Percentiles rank a stretch among this genome's conserved stretches.
These are phyloP conservation scores for Spizaetus ornatus DNA, from an alignment of 2,113 vertebrate species.

Conservation along the genomic window DNA sequence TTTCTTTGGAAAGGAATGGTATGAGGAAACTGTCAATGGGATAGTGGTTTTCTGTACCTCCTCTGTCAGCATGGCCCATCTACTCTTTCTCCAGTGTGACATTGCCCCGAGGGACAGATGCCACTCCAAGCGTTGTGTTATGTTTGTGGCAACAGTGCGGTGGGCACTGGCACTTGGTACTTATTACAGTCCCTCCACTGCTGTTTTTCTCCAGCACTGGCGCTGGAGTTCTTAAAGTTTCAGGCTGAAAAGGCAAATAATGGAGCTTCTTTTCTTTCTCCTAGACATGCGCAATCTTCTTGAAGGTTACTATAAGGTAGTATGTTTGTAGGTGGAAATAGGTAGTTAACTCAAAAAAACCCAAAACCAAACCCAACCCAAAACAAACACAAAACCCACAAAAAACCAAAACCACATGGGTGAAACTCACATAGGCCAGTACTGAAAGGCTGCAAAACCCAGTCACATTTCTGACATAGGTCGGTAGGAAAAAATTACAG, in stretches of 20 bases:
- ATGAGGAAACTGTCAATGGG: neutral
- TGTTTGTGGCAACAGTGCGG: neutral
- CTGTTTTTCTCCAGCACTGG: neutral
- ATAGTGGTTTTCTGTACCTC: neutral
- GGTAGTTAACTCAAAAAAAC: neutral
- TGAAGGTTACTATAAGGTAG: neutral
- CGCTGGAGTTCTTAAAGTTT: neutral
- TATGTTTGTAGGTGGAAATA: neutral
- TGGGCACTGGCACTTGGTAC: neutral
- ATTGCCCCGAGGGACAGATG: neutral
- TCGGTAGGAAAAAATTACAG: neutral
- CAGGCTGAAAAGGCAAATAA: neutral
- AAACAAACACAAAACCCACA: too few relatives aligned
- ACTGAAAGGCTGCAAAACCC: neutral
- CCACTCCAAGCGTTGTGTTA: neutral
- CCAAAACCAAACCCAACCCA: too few relatives aligned
- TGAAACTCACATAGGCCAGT: neutral
- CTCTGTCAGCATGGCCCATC: neutral
- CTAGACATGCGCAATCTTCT: accelerated
- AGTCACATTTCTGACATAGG: neutral
- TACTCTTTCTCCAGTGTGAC: neutral
- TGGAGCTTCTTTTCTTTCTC: neutral
- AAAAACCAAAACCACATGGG: too few relatives aligned
- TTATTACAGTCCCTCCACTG: neutral
- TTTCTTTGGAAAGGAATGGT: neutral